These are phyloP conservation scores for Ormia ochracea DNA, from an alignment of 2,888 invertebrate genomes.

Conservation along the genomic window DNA sequence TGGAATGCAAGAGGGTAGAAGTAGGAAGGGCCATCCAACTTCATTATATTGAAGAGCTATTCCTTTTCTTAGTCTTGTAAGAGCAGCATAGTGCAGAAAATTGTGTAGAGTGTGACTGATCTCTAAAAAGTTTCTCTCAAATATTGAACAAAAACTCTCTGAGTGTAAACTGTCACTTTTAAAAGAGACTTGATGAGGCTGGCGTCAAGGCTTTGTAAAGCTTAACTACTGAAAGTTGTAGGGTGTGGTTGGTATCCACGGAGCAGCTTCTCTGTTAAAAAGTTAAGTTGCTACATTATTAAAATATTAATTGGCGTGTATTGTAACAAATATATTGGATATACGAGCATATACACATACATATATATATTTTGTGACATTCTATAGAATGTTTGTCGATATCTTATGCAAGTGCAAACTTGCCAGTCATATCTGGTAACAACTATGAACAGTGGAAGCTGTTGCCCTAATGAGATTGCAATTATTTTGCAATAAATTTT, in stretches of 20 bases:
- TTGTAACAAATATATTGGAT: constrained; percentile 31
- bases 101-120: too few species aligned
- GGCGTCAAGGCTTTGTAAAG: too few species aligned
- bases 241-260: background rate
- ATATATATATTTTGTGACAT: background rate
- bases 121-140: too few species aligned
- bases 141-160: too few species aligned
- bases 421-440: background rate
- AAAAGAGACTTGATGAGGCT: too few species aligned
- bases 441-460: constrained; percentile 24
- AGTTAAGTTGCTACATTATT: constrained; percentile 28
- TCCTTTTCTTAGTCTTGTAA: too few species aligned
- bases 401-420: constrained; percentile 2
- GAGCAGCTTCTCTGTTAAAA: background rate
- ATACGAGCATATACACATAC: too few species aligned
- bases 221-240: background rate
- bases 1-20: too few species aligned
- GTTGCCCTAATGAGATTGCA: constrained; percentile 73
- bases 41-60: too few species aligned
- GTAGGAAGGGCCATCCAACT: too few species aligned
- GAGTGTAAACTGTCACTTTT: too few species aligned
- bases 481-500: constrained; percentile 75
- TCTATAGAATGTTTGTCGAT: constrained; percentile 33
- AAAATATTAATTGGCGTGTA: constrained; percentile 56
- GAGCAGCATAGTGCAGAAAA: too few species aligned